Evolutionary conservation across 2,888 invertebrate species (phyloP), one percentile per base, ranked within the genome.

Genomic region (Drosophila seclusa): DNA sequence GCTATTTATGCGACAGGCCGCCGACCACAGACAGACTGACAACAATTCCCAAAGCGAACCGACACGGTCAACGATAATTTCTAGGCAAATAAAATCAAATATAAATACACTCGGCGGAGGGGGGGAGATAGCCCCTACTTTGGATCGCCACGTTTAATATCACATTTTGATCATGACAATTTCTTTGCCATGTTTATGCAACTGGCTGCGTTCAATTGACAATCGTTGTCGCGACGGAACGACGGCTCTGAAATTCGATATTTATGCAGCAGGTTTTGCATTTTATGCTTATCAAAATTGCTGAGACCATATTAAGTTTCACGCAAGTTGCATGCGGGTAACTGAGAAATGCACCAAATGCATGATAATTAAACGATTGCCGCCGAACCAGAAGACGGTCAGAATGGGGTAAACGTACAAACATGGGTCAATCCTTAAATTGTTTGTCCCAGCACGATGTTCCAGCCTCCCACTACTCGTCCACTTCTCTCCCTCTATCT

Each of bases 81-180:
- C 80, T 88, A 83, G 80, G 79, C 79, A 88, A 90, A 87, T 87
- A 87, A 87, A 87, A 87, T 87, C 87, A 87, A 89, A 89, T 79
- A 83, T 83, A 73, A 74, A 78, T 73, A 60, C 64, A 29, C 32
- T 34, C 16, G 13, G 0, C 3, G 31, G 16, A 2, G n/a, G 36
- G 18, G 18, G 24, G 11, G 21, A 2, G 67, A 66, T 38, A 38
- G 27, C 65, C 65, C 73, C 78, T 78, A 68, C 53, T 78, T 75
- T 70, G 68, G 64, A 67, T 64, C 54, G 87, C 80, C 78, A 84
- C 87, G 87, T 89, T 87, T 87, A 85, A 85, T 85, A 85, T 89
- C 89, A 85, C 89, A 86, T 91, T 90, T 89, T 87, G 91, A 91
- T 90, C 90, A 90, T 90, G 90, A 91, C 90, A 90, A 91, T 91